These are phyloP conservation scores for Petrolisthes cinctipes DNA, from an alignment of 2,888 invertebrate species.

Conservation along the genomic window DNA sequence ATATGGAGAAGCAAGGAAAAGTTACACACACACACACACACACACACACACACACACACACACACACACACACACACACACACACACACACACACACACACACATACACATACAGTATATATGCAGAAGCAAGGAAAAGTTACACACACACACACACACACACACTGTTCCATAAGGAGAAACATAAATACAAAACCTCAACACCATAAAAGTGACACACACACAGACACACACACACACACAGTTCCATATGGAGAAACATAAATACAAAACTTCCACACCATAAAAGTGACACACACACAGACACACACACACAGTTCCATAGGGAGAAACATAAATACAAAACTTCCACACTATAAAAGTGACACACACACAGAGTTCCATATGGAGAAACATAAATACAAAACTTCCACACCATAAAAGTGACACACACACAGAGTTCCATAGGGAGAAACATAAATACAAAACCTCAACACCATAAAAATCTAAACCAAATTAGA, in stretches of 20 bases:
- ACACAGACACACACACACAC: too few species aligned
- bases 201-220: background rate
- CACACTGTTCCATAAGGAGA: background rate
- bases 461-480: too few species aligned
- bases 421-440: background rate
- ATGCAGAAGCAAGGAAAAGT: too few species aligned
- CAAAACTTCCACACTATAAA: too few species aligned
- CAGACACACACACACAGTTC: background rate
- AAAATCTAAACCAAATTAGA: too few species aligned
- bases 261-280: too few species aligned
- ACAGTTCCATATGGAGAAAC: background rate
- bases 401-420: too few species aligned
- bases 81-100: slow-evolving; percentile 14
- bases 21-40: background rate
- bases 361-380: background rate
- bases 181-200: too few species aligned
- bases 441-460: background rate
- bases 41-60: slow-evolving; percentile 9
- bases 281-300: background rate
- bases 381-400: background rate
- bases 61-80: slow-evolving; percentile 26
- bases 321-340: background rate
- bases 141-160: background rate
- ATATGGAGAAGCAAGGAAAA: too few species aligned
- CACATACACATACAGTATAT: background rate